Evolutionary conservation across 1,140 invertebrate species (phyloP).

Genomic region (Bathynomus jamesi): DNA sequence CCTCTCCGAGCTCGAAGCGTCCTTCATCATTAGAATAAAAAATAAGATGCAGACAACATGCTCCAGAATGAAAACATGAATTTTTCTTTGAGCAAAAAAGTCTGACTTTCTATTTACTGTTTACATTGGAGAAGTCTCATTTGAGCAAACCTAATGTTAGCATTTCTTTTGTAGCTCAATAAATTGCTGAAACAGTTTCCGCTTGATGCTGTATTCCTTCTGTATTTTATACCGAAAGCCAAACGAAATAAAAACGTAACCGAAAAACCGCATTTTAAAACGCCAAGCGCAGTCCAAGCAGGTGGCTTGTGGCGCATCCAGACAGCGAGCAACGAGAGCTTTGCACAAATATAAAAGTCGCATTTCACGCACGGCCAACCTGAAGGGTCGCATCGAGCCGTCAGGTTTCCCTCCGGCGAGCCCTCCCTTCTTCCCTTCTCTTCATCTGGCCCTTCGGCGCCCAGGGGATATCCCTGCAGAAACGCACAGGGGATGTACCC

Average conservation of each 20-base stretch:
- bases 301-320: neutral
- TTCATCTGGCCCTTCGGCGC: neutral
- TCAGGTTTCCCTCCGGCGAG: neutral
- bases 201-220: neutral
- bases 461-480: neutral
- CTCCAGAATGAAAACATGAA: too few relatives aligned
- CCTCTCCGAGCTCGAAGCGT: too few relatives aligned
- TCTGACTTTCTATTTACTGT: too few relatives aligned
- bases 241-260: neutral
- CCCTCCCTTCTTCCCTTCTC: neutral
- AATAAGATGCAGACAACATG: too few relatives aligned
- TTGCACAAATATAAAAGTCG: neutral
- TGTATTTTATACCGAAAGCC: neutral
- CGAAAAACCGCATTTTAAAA: neutral
- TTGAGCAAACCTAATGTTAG: neutral
- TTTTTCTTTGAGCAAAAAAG: too few relatives aligned
- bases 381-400: neutral
- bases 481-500: neutral
- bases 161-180: neutral
- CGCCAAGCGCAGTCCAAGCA: neutral
- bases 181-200: neutral
- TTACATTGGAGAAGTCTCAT: neutral
- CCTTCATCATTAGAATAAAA: too few relatives aligned
- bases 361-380: neutral
- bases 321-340: neutral